Percentiles rank a stretch among this genome's conserved stretches.
Evolutionary conservation across 1,140 invertebrate species (phyloP).

Genomic region (Scaptodrosophila lebanonensis): DNA sequence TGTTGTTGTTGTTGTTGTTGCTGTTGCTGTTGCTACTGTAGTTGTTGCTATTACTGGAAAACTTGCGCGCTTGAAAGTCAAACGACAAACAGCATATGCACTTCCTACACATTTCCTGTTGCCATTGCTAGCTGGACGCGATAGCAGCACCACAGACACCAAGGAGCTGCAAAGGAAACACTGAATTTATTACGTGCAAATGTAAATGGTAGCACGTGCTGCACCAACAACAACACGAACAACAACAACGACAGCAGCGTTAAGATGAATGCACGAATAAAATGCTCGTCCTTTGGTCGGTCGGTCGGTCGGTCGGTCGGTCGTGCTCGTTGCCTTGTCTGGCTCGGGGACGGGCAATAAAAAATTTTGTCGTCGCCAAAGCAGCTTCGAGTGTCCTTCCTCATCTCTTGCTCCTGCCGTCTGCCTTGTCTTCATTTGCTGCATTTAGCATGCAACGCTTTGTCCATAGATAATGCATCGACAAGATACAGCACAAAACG

Average conservation of each 20-base stretch:
- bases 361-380: slow-evolving; percentile 59
- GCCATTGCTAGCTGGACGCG: slow-evolving; percentile 1
- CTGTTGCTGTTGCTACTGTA: no score
- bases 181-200: slow-evolving; percentile 76
- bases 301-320: background rate
- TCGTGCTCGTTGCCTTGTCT: background rate
- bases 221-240: slow-evolving; percentile 11
- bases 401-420: background rate
- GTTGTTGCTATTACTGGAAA: no score
- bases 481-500: slow-evolving; percentile 31
- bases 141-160: background rate
- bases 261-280: slow-evolving; percentile 25
- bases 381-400: slow-evolving; percentile 20
- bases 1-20: no score
- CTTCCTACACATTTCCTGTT: slow-evolving; percentile 62
- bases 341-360: no score
- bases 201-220: slow-evolving; percentile 75
- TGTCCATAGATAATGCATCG: slow-evolving; percentile 63
- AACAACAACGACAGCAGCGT: background rate
- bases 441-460: slow-evolving; percentile 25
- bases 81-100: slow-evolving; percentile 58
- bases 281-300: slow-evolving; percentile 1
- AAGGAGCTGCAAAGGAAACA: background rate
- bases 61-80: background rate
- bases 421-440: background rate